Percentiles rank a stretch among this genome's conserved stretches.
phyloP scores from a whole-genome alignment of 2,888 invertebrate species.

The Polydrusus pterygomalis region DNA sequence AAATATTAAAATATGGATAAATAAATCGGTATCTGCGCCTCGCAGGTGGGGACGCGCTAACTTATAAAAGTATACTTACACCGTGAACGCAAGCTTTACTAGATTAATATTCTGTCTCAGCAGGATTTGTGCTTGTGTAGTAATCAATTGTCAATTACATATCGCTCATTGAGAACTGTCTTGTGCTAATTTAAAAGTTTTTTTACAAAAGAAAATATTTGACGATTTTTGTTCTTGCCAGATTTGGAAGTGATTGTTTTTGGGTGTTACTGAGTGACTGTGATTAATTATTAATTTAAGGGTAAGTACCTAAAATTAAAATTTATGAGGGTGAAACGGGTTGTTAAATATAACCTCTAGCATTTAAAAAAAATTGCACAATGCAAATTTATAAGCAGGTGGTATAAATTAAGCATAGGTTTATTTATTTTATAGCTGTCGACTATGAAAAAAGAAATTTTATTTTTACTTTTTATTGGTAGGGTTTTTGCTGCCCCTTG shows the following conservation, averaged over 20 bases:
- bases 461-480: too few species aligned
- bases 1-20: conserved; percentile 15
- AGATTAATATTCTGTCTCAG: conserved; percentile 37
- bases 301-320: conserved; percentile 17
- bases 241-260: conserved; percentile 9
- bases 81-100: conserved; percentile 35
- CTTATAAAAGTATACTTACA: conserved; percentile 40
- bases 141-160: conserved; percentile 22
- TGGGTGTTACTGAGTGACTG: conserved; percentile 19
- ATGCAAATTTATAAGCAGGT: too few species aligned
- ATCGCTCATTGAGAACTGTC: conserved; percentile 26
- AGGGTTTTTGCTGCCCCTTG: too few species aligned
- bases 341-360: background rate
- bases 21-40: conserved; percentile 7
- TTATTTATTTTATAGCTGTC: too few species aligned
- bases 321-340: background rate
- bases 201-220: background rate
- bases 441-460: too few species aligned
- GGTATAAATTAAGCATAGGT: too few species aligned
- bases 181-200: conserved; percentile 18
- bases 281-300: conserved; percentile 8
- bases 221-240: background rate
- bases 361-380: too few species aligned
- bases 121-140: conserved; percentile 47
- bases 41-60: conserved; percentile 22